These are phyloP conservation scores for Papilio dardanus DNA, from an alignment of 1,140 invertebrate species.

Conservation along the genomic window DNA sequence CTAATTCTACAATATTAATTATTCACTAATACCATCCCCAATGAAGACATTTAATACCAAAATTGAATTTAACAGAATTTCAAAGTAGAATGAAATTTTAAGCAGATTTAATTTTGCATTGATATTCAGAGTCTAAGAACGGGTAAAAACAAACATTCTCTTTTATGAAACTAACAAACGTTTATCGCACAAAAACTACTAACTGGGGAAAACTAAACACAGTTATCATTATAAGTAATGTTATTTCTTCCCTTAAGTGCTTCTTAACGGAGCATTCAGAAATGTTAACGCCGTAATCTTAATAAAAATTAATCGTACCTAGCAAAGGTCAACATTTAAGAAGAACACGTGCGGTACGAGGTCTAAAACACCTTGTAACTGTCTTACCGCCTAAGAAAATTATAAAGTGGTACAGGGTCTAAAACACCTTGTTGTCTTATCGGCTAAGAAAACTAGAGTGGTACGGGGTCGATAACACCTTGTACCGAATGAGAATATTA, in stretches of 20 bases:
- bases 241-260: neutral
- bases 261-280: conserved; percentile 4
- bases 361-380: too few relatives aligned
- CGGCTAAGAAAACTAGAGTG: too few relatives aligned
- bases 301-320: neutral
- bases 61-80: neutral
- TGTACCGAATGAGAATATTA: too few relatives aligned
- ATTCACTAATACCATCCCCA: too few relatives aligned
- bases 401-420: too few relatives aligned
- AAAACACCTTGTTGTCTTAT: too few relatives aligned
- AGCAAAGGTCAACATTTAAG: neutral
- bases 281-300: neutral
- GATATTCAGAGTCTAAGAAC: neutral
- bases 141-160: neutral
- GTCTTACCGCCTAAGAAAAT: too few relatives aligned
- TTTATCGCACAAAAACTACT: conserved; percentile 11
- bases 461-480: too few relatives aligned
- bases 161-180: neutral
- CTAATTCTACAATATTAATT: too few relatives aligned
- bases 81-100: neutral
- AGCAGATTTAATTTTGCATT: neutral
- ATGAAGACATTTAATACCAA: too few relatives aligned
- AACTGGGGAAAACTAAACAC: conserved; percentile 4
- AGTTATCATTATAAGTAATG: conserved; percentile 9
- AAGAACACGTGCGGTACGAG: neutral